These are phyloP conservation scores for Girardinichthys multiradiatus DNA, from an alignment of 2,113 vertebrate genomes.

Conservation along the genomic window DNA sequence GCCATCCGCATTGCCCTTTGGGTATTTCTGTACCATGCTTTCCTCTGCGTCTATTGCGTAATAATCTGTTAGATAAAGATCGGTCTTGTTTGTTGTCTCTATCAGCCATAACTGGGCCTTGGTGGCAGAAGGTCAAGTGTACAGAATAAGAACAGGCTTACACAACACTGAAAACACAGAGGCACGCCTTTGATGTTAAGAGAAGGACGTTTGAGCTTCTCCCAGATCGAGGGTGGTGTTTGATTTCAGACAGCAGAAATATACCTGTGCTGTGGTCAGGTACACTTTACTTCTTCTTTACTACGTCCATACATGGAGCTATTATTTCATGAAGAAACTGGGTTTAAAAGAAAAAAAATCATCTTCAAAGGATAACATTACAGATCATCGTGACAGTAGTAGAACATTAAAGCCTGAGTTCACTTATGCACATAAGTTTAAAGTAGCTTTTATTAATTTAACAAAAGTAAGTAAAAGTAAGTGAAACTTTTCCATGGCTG, in stretches of 20 bases:
- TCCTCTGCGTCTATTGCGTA: slow-evolving; percentile 66
- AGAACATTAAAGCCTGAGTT: neutral
- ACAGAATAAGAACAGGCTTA: slow-evolving; percentile 74
- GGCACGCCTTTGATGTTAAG: slow-evolving; percentile 69
- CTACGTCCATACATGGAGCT: neutral
- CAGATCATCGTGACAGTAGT: neutral
- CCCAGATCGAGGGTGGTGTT: slow-evolving; percentile 61
- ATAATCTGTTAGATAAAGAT: slow-evolving; percentile 76
- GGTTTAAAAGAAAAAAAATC: neutral
- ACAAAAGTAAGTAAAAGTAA: too few species aligned
- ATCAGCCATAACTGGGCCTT: slow-evolving; percentile 73
- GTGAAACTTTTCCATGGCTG: too few species aligned
- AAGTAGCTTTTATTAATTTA: too few species aligned
- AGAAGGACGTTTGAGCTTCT: slow-evolving; percentile 43
- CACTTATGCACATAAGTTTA: too few species aligned
- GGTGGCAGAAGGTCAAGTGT: slow-evolving; percentile 75
- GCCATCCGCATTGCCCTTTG: slow-evolving; percentile 80
- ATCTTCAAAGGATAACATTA: neutral
- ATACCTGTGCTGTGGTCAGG: slow-evolving; percentile 33
- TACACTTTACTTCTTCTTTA: slow-evolving; percentile 35
- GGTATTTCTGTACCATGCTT: slow-evolving; percentile 74
- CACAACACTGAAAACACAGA: slow-evolving; percentile 63
- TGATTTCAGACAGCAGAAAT: slow-evolving; percentile 66
- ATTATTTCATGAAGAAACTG: too few species aligned
- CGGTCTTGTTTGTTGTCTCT: slow-evolving; percentile 76